Percentiles rank a stretch among this genome's conserved stretches.
Evolutionary conservation across 2,797 vertebrate genomes (phyloP).

Genomic region (Hephaestus fuliginosus): DNA sequence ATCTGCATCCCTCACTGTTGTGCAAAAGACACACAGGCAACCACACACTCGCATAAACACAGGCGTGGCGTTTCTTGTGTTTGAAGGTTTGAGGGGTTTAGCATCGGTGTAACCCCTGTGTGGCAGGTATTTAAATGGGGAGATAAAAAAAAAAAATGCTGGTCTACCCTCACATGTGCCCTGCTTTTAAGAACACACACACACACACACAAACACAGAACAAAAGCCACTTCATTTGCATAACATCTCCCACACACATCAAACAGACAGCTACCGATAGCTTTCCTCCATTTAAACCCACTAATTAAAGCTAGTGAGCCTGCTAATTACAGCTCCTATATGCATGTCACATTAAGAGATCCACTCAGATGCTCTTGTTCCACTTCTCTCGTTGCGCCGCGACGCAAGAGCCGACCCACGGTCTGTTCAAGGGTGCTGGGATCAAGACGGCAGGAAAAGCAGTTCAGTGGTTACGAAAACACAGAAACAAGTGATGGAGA

Average conservation of each 20-base stretch:
- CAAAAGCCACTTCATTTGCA: constrained; percentile 50
- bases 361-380: constrained; percentile 26
- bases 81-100: neutral
- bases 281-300: constrained; percentile 58
- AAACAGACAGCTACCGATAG: constrained; percentile 45
- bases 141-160: neutral
- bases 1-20: constrained; percentile 11
- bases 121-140: neutral
- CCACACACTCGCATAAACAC: neutral
- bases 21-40: constrained; percentile 12
- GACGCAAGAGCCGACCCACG: constrained; percentile 2
- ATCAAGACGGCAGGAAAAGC: neutral
- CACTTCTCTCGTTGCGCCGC: constrained; percentile 1
- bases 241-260: constrained; percentile 59
- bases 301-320: constrained; percentile 70
- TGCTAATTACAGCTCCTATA: constrained; percentile 68
- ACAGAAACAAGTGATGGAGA: neutral
- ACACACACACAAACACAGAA: constrained; percentile 16
- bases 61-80: neutral
- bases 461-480: neutral
- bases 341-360: constrained; percentile 55
- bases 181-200: constrained; percentile 10
- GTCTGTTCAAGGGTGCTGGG: neutral
- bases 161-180: neutral
- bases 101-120: constrained; percentile 6